Base-by-base conservation (phyloP, 1,140 invertebrate genomes). In the Tetramorium simillimum region DNA sequence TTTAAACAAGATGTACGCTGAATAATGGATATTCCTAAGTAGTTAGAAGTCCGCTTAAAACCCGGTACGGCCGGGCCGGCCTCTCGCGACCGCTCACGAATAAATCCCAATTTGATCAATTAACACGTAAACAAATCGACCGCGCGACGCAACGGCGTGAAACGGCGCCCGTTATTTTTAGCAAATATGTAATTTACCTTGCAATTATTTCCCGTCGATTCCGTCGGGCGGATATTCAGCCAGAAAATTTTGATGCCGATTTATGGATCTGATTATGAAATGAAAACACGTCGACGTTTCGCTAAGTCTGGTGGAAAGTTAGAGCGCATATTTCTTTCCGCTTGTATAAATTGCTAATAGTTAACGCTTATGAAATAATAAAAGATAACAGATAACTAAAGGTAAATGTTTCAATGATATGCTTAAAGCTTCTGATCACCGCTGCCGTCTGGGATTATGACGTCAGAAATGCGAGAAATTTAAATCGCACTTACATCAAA, bases 11-110 rank as follows among this genome's bases (percentile, higher is more conserved):
- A 92, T 93, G 92, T 92, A 92, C 91, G 89, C 89, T 94, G 94
- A 94, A 94, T 94, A 94, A 94, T 94, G 93, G 91, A 94, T 94
- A 93, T 92, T 85, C 88, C 90, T 90, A 91, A 91, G 90, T 91
- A 91, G 90, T 91, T 91, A 88, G 85, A 91, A 91, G 89, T 81
- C 85, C 85, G 90, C 89, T 91, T 89, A 91, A 91, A 91, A 91
- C 89, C 89, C 85, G 70, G 21, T 51, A n/a, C 33, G 33, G 84
- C 65, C 75, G 33, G 60, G 62, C 14, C 60, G 56, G 85, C 63
- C 88, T 88, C 77, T 75, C 84, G 65, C 51, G 58, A 65, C 21
- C 56, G 86, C 60, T 78, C 73, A 69, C 82, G 73, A 85, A 88
- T 86, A 86, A 91, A 91, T 85, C 82, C 76, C 73, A 58, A 86